phyloP scores from a whole-genome alignment of 2,113 vertebrate species.

The Anguilla rostrata region DNA sequence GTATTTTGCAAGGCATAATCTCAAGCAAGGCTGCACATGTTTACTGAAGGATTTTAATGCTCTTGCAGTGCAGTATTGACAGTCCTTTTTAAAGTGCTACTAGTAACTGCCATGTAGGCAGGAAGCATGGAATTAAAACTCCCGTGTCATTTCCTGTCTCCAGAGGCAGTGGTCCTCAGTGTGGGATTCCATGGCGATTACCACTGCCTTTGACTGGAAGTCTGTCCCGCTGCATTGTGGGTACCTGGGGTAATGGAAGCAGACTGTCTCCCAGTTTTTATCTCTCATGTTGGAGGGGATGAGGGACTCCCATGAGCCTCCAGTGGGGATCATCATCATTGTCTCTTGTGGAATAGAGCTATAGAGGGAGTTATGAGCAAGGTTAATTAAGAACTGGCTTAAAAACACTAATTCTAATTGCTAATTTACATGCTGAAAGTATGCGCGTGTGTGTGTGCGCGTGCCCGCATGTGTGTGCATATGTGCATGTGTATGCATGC shows the following conservation, averaged over 20 bases:
- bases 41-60: neutral
- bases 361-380: conserved; percentile 55
- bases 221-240: neutral
- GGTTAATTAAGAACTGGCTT: conserved; percentile 71
- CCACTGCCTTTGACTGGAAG: neutral
- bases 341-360: conserved; percentile 58
- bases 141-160: neutral
- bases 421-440: conserved; percentile 42
- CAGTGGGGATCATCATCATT: conserved; percentile 41
- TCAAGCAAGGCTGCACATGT: neutral
- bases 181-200: conserved; percentile 9
- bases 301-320: conserved; percentile 36
- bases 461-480: conserved; percentile 26
- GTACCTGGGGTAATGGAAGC: neutral
- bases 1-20: neutral
- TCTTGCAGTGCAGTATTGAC: neutral
- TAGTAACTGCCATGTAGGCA: neutral
- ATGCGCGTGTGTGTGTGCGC: neutral
- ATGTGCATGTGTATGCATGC: neutral
- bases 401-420: conserved; percentile 63
- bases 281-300: neutral
- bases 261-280: neutral
- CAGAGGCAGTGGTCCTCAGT: neutral
- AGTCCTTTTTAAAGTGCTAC: neutral
- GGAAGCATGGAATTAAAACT: neutral